Percentiles rank a stretch among this genome's conserved stretches.
phyloP scores from a whole-genome alignment of 2,113 vertebrate species.

The Python bivittatus region DNA sequence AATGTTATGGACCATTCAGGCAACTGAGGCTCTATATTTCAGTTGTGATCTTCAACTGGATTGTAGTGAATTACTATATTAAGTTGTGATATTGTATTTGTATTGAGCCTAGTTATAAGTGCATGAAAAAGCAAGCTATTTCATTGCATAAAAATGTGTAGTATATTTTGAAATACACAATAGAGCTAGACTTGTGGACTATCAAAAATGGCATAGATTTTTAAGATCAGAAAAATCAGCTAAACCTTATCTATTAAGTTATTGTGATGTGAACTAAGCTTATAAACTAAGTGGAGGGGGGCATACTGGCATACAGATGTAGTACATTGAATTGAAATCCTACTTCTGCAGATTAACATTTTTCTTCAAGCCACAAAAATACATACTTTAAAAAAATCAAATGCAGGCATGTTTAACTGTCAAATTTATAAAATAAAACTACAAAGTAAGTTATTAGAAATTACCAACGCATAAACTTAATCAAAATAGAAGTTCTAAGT shows the following conservation, averaged over 20 bases:
- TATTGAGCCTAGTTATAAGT: too few relatives aligned
- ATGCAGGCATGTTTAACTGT: neutral
- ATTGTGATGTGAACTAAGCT: conserved; percentile 28
- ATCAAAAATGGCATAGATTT: conserved; percentile 47
- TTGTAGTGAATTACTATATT: too few relatives aligned
- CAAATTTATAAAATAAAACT: neutral
- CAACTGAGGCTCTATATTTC: too few relatives aligned
- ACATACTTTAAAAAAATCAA: neutral
- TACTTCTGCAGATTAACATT: neutral
- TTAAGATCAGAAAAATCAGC: conserved; percentile 63
- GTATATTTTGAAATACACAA: too few relatives aligned
- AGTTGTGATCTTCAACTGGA: too few relatives aligned
- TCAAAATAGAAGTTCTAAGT: neutral
- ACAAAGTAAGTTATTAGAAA: neutral
- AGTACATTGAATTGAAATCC: conserved; percentile 10
- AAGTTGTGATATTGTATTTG: too few relatives aligned
- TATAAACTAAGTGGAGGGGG: conserved; percentile 25
- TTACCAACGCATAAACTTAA: neutral
- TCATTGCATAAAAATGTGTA: too few relatives aligned
- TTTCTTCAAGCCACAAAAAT: neutral
- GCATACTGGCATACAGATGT: conserved; percentile 15
- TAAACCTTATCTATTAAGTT: conserved; percentile 19
- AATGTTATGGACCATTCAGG: too few relatives aligned
- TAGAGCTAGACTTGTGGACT: conserved; percentile 19
- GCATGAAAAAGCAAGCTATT: too few relatives aligned